These are phyloP conservation scores for Coregonus suidteri DNA, from an alignment of 2,797 vertebrate genomes.

Conservation along the genomic window DNA sequence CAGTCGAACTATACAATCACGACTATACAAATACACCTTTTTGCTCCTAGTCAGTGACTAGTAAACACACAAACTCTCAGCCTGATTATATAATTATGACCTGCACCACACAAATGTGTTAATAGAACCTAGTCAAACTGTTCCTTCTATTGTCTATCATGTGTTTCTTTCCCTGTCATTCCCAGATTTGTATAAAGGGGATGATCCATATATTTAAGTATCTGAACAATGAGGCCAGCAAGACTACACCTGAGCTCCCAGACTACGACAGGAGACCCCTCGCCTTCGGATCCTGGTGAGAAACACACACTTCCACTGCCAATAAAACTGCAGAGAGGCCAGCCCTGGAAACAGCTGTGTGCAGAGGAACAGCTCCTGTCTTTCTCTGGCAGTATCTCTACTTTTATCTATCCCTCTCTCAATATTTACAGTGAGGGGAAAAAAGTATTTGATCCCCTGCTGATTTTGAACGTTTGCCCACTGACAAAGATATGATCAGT, in stretches of 20 bases:
- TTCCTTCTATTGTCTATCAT: background rate
- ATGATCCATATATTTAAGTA: slow-evolving; percentile 99
- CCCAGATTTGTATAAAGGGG: slow-evolving; percentile 95
- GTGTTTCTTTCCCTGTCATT: background rate
- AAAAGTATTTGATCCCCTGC: too few species aligned
- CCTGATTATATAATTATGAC: too few species aligned
- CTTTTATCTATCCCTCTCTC: too few species aligned
- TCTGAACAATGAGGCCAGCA: slow-evolving; percentile 93
- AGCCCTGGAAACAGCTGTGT: slow-evolving; percentile 9
- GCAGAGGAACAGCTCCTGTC: slow-evolving; percentile 14
- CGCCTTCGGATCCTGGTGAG: slow-evolving; percentile 89
- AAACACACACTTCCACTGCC: slow-evolving; percentile 11
- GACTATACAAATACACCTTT: background rate
- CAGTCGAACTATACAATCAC: background rate
- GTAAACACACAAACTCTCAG: background rate
- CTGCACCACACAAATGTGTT: background rate
- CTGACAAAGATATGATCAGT: too few species aligned
- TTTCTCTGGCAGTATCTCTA: background rate
- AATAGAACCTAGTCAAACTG: too few species aligned
- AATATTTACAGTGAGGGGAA: too few species aligned
- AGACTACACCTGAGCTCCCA: slow-evolving; percentile 87
- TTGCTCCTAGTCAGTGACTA: too few species aligned
- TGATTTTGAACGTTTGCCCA: too few species aligned
- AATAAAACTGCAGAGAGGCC: background rate
- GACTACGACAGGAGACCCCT: slow-evolving; percentile 89